These are phyloP conservation scores for Maccullochella peelii DNA, from an alignment of 2,113 vertebrate genomes.

Conservation along the genomic window DNA sequence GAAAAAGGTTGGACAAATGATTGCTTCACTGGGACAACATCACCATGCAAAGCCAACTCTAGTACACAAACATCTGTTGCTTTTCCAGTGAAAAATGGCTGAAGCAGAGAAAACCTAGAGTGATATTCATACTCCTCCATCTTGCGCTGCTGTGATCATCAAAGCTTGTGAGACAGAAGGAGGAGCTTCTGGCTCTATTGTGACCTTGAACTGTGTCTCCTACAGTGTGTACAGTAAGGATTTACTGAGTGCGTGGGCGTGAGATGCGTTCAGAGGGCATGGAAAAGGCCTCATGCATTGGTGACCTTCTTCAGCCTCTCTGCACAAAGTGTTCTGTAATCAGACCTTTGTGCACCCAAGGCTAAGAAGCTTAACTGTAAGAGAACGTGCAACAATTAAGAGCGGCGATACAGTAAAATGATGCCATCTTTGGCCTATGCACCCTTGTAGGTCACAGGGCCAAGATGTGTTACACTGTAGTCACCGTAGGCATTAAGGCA, in stretches of 20 bases:
- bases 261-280: conserved; percentile 21
- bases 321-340: conserved; percentile 21
- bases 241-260: conserved; percentile 4
- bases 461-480: not conserved
- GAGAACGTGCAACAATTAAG: conserved; percentile 36
- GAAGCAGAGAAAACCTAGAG: not conserved
- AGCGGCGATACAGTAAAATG: conserved; percentile 7
- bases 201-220: conserved; percentile 34
- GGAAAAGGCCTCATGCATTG: conserved; percentile 14
- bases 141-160: conserved; percentile 17
- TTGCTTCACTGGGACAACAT: conserved; percentile 25
- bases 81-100: conserved; percentile 10
- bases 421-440: conserved; percentile 14
- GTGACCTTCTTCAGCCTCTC: conserved; percentile 13
- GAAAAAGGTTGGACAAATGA: conserved; percentile 21
- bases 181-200: not conserved
- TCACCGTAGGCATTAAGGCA: not conserved
- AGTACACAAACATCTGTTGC: conserved; percentile 20
- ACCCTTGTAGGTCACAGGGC: not conserved
- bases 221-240: conserved; percentile 1
- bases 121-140: conserved; percentile 23
- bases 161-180: not conserved
- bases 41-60: conserved; percentile 35
- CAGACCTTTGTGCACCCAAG: conserved; percentile 33
- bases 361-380: conserved; percentile 53